Evolutionary conservation across 2,797 vertebrate species (phyloP), one percentile per base, ranked within the genome.

Genomic region (Alexandromys oeconomus): DNA sequence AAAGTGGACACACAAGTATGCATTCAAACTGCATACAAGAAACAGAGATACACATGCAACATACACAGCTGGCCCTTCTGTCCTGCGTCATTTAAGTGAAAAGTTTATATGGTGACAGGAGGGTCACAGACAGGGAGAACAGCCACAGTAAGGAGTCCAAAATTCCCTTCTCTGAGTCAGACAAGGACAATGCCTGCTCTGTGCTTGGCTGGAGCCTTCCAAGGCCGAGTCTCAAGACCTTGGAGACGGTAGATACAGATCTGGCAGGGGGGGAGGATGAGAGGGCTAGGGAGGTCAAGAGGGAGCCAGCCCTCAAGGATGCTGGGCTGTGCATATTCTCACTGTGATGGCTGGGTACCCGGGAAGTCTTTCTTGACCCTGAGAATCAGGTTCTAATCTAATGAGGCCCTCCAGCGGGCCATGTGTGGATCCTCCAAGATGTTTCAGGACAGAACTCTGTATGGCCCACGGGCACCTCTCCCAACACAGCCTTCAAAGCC

Each of bases 391-490:
- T 27, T 31, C 61, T 65, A 34, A 27, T 27, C 25, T 19, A 25
- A 4, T 10, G 12, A 85, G 37, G n/a, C 11, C 37, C 34, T 25
- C 27, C 25, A 21, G 2, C 1, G 2, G 1, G 29, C 46, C 10
- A 14, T 29, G 14, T 5, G 7, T 67, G 43, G 43, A 17, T 1
- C 6, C 37, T 48, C 21, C 4, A 29, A 37, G 23, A 40, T 23
- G 34, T 34, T 4, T 34, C 29, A 80, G 27, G 57, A 25, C 3
- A 29, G 9, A 34, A 0, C 51, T 46, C 43, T 0, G 8, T 21
- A 34, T 1, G 4, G 37, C 74, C n/a, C 4, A 0, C 5, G 7
- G 11, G 34, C 5, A 4, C 40, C 23, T 27, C 27, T 29, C 69
- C 21, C 0, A 14, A 15, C n/a, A 67, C 14, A 54, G n/a, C 29